Percentiles rank a stretch among this genome's conserved stretches.
Evolutionary conservation across 2,113 vertebrate species (phyloP).

Genomic region (Cinclus cinclus): DNA sequence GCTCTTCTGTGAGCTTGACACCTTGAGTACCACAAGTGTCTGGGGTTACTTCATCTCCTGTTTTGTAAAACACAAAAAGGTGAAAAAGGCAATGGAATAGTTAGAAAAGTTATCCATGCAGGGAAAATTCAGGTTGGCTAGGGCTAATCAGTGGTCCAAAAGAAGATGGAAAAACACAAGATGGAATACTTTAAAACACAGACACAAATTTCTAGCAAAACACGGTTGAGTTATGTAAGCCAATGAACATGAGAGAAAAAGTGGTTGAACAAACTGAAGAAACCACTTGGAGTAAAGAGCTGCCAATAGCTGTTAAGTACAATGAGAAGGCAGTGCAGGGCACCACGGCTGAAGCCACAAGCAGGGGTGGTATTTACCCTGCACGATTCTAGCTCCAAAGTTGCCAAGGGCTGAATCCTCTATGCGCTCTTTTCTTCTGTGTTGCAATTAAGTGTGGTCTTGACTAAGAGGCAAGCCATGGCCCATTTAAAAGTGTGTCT

Average conservation of each 20-base stretch:
- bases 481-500: background rate
- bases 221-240: background rate
- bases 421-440: background rate
- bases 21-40: fast-evolving
- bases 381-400: fast-evolving
- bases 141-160: background rate
- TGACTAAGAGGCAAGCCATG: background rate
- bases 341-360: background rate
- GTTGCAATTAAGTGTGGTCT: background rate
- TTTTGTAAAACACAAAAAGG: background rate
- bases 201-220: background rate
- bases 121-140: background rate
- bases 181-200: background rate
- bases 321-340: background rate
- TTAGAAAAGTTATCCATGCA: background rate
- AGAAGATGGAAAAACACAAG: background rate
- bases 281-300: background rate
- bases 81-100: background rate
- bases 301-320: background rate
- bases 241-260: background rate
- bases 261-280: background rate
- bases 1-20: background rate
- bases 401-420: fast-evolving
- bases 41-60: background rate
- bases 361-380: background rate